Conservation (phyloP, 2,888 invertebrate genomes). For the Chromoteleia sp. region DNA sequence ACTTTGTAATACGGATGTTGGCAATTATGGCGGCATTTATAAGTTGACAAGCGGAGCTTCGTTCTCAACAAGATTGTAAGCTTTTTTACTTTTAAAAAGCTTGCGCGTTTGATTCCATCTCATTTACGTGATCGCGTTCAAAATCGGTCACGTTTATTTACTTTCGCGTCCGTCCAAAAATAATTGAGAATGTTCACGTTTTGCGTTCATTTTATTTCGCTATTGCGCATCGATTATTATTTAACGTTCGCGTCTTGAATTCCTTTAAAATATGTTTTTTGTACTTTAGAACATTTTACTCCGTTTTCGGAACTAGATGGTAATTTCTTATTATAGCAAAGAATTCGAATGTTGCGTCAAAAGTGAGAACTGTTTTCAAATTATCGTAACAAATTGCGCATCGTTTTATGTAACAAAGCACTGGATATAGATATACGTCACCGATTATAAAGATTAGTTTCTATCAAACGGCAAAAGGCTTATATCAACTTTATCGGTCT, state of each 20-base stretch:
- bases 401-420: not conserved
- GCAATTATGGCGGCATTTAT: slow-evolving; percentile 13
- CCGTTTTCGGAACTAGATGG: slow-evolving; percentile 1
- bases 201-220: slow-evolving; percentile 40
- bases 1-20: slow-evolving; percentile 50
- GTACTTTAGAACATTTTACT: slow-evolving; percentile 8
- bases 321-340: not conserved
- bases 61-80: not conserved
- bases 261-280: not conserved
- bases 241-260: not conserved
- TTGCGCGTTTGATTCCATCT: too few relatives aligned
- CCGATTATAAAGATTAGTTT: not conserved
- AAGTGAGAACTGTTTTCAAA: not conserved
- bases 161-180: slow-evolving; percentile 38
- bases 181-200: slow-evolving; percentile 13
- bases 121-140: slow-evolving; percentile 1
- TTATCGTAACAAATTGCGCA: not conserved
- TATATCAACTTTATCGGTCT: too few relatives aligned
- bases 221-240: slow-evolving; percentile 18
- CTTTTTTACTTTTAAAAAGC: too few relatives aligned
- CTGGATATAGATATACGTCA: not conserved
- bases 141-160: slow-evolving; percentile 21
- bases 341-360: not conserved
- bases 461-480: too few relatives aligned
- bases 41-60: slow-evolving; percentile 2